A percentile compares a stretch with the other conserved stretches of the same genome.
Conservation (phyloP, 2,113 vertebrate genomes). For the Lagopus leucura region DNA sequence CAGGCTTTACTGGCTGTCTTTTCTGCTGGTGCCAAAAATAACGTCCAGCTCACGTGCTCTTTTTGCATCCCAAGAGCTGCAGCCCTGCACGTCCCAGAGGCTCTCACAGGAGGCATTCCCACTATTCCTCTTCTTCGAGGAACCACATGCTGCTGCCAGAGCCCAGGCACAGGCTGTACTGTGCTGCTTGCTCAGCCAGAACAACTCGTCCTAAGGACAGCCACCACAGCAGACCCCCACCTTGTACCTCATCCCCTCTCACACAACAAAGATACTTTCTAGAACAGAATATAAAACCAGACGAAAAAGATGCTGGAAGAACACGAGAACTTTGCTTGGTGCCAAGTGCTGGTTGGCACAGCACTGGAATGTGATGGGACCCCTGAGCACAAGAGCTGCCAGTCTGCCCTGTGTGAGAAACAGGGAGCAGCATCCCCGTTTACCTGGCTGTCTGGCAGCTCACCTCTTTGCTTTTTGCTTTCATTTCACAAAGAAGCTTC, state of each 20-base stretch:
- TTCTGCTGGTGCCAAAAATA: background rate
- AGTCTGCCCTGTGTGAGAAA: background rate
- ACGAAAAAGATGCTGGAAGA: background rate
- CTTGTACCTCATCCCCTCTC: no score
- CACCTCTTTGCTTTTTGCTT: background rate
- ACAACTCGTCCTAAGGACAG: background rate
- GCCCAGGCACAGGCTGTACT: background rate
- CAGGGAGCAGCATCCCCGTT: background rate
- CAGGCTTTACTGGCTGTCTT: background rate
- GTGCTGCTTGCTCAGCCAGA: background rate
- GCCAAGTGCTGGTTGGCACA: accelerated
- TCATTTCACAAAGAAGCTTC: background rate
- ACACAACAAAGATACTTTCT: background rate
- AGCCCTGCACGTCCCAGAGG: background rate
- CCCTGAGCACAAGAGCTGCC: background rate
- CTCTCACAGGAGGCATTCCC: background rate
- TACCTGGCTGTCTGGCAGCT: background rate
- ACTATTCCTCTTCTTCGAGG: background rate
- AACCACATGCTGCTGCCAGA: background rate
- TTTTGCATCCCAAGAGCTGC: background rate
- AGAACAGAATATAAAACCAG: background rate
- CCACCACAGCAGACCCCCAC: accelerated
- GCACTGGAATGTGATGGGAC: accelerated
- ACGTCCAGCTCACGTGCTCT: accelerated
- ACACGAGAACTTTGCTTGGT: background rate